A percentile compares a stretch with the other conserved stretches of the same genome.
Conservation (phyloP, 2,888 invertebrate species). For the Cantharis nigra region DNA sequence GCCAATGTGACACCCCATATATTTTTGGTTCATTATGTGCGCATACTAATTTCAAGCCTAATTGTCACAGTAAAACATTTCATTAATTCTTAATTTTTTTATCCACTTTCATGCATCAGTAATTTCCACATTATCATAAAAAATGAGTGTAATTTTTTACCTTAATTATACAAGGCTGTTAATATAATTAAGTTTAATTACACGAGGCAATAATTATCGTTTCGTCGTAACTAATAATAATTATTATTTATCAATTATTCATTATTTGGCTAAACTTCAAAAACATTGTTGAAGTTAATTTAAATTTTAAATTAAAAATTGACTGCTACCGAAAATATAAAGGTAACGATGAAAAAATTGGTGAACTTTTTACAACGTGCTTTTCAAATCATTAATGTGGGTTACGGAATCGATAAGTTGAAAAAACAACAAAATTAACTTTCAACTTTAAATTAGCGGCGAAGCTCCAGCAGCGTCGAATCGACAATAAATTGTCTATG, state of each 20-base stretch:
- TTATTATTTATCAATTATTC: neutral
- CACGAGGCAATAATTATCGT: neutral
- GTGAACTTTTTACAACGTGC: neutral
- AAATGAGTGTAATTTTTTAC: neutral
- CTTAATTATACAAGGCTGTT: neutral
- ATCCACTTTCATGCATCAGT: neutral
- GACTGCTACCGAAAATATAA: neutral
- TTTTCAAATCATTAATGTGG: neutral
- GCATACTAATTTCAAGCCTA: neutral
- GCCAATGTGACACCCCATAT: neutral
- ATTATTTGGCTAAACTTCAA: neutral
- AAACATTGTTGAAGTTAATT: neutral
- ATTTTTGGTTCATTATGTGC: neutral
- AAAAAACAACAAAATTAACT: neutral
- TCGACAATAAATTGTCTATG: neutral
- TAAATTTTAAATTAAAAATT: neutral
- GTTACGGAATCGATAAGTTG: neutral
- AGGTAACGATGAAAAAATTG: neutral
- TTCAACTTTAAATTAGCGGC: neutral
- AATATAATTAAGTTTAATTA: neutral
- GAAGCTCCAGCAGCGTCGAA: neutral
- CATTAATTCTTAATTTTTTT: neutral
- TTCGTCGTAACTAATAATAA: neutral
- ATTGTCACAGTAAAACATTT: neutral
- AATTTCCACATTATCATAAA: neutral